Evolutionary conservation across 1,140 invertebrate genomes (phyloP).

Genomic region (Zaprionus kolodkinae): DNA sequence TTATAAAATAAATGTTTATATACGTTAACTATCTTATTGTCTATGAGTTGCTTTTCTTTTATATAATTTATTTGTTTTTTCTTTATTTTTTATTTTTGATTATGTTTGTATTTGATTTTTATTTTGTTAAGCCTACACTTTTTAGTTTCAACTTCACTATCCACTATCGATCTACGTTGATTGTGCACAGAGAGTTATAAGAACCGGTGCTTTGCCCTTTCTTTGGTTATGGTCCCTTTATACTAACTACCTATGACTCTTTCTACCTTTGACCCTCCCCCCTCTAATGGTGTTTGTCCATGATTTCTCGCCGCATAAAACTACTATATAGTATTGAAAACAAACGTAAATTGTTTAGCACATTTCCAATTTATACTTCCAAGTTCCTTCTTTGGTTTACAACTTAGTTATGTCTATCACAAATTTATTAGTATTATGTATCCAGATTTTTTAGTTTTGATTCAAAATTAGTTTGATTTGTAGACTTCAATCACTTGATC

Average conservation of each 20-base stretch:
- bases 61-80: constrained; percentile 22
- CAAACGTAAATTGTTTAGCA: not conserved
- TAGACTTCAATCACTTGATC: constrained; percentile 40
- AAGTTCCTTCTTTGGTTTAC: not conserved
- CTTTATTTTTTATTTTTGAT: constrained; percentile 23
- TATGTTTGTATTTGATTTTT: constrained; percentile 17
- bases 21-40: constrained; percentile 27
- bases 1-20: constrained; percentile 53
- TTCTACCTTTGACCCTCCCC: not conserved
- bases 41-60: constrained; percentile 42
- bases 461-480: constrained; percentile 28
- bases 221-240: constrained; percentile 35
- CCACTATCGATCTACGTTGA: constrained; percentile 36
- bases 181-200: constrained; percentile 12
- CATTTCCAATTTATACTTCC: not conserved
- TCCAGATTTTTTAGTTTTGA: constrained; percentile 6
- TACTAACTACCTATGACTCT: not conserved
- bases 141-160: constrained; percentile 41
- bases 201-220: constrained; percentile 25
- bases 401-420: constrained; percentile 1
- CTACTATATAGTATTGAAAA: not conserved
- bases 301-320: constrained; percentile 12
- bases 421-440: constrained; percentile 1
- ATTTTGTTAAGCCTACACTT: constrained; percentile 20
- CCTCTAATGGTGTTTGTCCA: constrained; percentile 27